Evolutionary conservation across 2,888 invertebrate genomes (phyloP).

Genomic region (Drosophila subsilvestris): DNA sequence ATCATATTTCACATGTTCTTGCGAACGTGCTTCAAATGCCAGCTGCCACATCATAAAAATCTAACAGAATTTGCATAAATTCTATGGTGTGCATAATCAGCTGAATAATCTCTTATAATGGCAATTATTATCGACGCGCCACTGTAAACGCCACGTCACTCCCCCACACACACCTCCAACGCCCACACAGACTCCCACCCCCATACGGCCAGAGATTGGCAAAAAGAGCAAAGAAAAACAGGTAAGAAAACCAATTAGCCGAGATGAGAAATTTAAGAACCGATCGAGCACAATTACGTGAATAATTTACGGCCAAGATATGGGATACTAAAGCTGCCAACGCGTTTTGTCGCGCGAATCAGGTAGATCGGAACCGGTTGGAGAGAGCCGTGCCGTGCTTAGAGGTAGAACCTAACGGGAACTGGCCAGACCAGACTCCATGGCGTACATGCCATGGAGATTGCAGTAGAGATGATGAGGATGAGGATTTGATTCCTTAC

Average conservation of each 20-base stretch:
- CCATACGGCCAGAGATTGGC: slow-evolving; percentile 20
- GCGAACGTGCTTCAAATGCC: slow-evolving; percentile 14
- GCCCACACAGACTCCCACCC: slow-evolving; percentile 40
- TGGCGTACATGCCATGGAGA: not conserved
- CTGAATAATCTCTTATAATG: slow-evolving; percentile 32
- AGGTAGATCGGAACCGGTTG: slow-evolving; percentile 56
- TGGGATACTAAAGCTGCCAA: slow-evolving; percentile 57
- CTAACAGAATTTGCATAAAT: slow-evolving; percentile 23
- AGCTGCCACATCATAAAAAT: slow-evolving; percentile 44
- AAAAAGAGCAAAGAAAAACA: slow-evolving; percentile 28
- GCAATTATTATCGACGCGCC: slow-evolving; percentile 37
- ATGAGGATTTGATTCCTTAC: too few relatives aligned
- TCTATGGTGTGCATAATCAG: slow-evolving; percentile 25
- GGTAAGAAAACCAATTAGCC: slow-evolving; percentile 58
- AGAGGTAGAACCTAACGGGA: not conserved
- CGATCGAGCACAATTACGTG: slow-evolving; percentile 66
- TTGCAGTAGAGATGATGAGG: not conserved
- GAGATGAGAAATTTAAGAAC: slow-evolving; percentile 56
- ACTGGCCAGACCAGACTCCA: not conserved
- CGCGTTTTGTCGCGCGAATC: slow-evolving; percentile 36
- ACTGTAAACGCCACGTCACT: slow-evolving; percentile 27
- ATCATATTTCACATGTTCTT: not conserved
- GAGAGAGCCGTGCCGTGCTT: not conserved
- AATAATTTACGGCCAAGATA: slow-evolving; percentile 68
- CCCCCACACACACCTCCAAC: slow-evolving; percentile 29